Base-by-base conservation (phyloP, 2,113 vertebrate species). In the Talpa occidentalis region DNA sequence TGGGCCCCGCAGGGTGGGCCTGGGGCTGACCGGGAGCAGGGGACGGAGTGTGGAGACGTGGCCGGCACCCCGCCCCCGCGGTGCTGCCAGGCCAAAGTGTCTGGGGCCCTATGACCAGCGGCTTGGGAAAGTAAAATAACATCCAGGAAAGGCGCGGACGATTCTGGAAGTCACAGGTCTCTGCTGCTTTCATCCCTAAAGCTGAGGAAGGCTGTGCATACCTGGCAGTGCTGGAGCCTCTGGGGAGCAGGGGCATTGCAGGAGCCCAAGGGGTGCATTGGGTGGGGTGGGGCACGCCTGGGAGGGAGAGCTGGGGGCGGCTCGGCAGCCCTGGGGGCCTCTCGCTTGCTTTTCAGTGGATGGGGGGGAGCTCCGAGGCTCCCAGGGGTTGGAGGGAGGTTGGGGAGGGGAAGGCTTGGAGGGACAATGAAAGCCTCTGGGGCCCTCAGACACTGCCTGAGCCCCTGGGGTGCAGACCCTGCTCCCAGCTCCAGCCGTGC, bases 101-200 rank as follows among this genome's bases (percentile, higher is more conserved):
- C 94, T 95, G 88, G 91, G 92, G 73, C 2, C 0, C 62, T 19
- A 26, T 88, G 59, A 76, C 74, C 64, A 37, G 76, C 82, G 83
- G 12, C 54, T 89, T 44, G 59, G 64, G 89, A 83, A 87, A 90
- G 86, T 21, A 59, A 90, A 94, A 93, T 74, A 86, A 89, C 91
- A 81, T 84, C 96, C 96, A 94, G 91, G 73, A 93, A 94, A 84
- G 67, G 66, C 49, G 90, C 69, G 74, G 64, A 76, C 10, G 80
- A 91, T 82, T 82, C 92, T 97, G 92, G 94, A 87, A 96, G 95
- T 81, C 52, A 94, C 59, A 89, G 93, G 88, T 91, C 94, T 92
- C 73, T 66, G 7, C 62, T 42, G 67, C 88, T 85, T 62, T 92
- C 94, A 97, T 97, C 96, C 94, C 78, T 92, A 94, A 92, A 82